These are phyloP conservation scores for Syrrhaptes paradoxus DNA, from an alignment of 2,113 vertebrate genomes.

Conservation along the genomic window DNA sequence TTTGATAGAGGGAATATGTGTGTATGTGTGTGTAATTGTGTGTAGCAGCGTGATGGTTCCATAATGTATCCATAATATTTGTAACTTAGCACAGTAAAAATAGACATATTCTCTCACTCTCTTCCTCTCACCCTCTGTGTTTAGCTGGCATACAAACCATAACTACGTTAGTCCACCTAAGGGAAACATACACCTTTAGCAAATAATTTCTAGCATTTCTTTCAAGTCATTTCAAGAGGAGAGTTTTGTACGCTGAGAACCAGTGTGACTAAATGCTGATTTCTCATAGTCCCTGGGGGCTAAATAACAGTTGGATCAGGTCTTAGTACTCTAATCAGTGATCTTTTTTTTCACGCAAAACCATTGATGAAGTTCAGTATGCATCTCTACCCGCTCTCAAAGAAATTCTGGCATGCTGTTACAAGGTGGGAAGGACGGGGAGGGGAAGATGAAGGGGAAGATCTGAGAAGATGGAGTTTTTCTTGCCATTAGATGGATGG, in stretches of 20 bases:
- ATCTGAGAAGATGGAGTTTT: neutral
- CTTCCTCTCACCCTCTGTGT: neutral
- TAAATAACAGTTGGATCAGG: neutral
- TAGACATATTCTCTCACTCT: neutral
- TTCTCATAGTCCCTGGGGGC: neutral
- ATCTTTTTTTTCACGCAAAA: neutral
- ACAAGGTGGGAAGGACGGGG: neutral
- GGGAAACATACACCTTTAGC: neutral
- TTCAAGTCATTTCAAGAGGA: neutral
- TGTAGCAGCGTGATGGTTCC: neutral
- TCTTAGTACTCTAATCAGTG: neutral
- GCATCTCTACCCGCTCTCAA: neutral
- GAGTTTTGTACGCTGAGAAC: neutral
- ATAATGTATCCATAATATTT: neutral
- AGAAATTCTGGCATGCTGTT: neutral
- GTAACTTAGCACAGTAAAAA: neutral
- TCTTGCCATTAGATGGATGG: neutral
- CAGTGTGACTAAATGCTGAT: neutral
- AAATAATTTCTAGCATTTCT: neutral
- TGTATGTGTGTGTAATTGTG: neutral
- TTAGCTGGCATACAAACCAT: neutral
- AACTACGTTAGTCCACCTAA: neutral
- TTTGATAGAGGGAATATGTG: neutral
- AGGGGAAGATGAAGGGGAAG: neutral
- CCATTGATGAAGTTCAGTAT: neutral